Evolutionary conservation across 2,888 invertebrate species (phyloP), one percentile per base, ranked within the genome.

Genomic region (Cynaeus angustus): DNA sequence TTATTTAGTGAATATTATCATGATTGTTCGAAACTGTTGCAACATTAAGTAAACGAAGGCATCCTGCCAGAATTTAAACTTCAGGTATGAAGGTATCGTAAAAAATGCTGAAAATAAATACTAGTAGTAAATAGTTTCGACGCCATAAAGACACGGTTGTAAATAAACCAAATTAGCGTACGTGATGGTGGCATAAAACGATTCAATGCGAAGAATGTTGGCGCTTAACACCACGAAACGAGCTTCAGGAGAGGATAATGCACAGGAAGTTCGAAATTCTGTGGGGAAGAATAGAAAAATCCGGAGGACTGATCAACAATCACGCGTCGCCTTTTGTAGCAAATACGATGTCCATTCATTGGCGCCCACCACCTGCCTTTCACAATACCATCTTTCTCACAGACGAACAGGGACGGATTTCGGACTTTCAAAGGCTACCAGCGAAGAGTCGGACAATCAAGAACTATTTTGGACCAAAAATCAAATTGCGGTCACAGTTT

Each of bases 351-450:
- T 55, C 69, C 66, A 70, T 72, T 72, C 70, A 72, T 68, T 53
- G 70, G 55, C 70, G 71, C 72, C 66, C 67, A 68, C 72, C 70
- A 70, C 55, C 66, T 66, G 61, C 61, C 66, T 66, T 61, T 66
- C 68, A 68, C 68, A 61, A 68, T 46, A 16, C 53, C 68, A 61
- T 68, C 68, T 68, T 62, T 61, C 55, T 53, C 30, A 13, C 38
- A 53, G 50, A 61, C 38, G 61, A 10, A 12, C 61, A 68, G 68
- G 62, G 50, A 12, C 61, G 68, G 41, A 46, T 9, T 21, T 9
- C 10, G n/a, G 46, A 1, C 16, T 9, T 14, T 14, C 13, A 2
- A 1, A 14, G 8, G 6, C 16, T 8, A 16, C 3, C 2, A 7
- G 9, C n/a, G 2, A n/a, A 33, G 7, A 33, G 2, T 33, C 6